These are phyloP conservation scores for Rhopalosiphum nymphaeae DNA, from an alignment of 2,888 invertebrate species.

Conservation along the genomic window DNA sequence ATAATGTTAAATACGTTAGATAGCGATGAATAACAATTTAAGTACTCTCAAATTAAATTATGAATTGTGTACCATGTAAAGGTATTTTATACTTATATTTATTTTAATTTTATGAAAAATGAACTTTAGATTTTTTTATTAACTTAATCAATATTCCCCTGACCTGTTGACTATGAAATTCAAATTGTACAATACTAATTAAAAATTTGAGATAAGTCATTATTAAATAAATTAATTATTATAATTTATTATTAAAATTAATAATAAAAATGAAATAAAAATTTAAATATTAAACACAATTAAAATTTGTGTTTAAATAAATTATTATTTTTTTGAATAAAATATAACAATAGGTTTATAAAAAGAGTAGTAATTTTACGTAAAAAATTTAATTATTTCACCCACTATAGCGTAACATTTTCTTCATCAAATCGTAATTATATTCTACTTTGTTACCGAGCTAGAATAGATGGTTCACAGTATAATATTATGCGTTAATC, in stretches of 20 bases:
- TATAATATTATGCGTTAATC: background rate
- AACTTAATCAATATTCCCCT: background rate
- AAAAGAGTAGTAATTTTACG: background rate
- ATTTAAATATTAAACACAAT: background rate
- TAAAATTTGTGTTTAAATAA: background rate
- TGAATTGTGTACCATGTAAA: background rate
- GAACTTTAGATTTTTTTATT: background rate
- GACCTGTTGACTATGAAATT: background rate
- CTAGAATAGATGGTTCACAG: background rate
- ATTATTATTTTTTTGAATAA: background rate
- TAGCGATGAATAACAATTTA: background rate
- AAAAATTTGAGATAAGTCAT: background rate
- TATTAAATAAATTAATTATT: background rate
- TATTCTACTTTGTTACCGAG: background rate
- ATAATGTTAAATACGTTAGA: background rate
- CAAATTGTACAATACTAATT: background rate
- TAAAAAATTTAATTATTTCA: background rate
- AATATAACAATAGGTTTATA: background rate
- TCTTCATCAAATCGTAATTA: background rate
- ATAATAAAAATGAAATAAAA: background rate
- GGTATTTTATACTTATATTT: background rate
- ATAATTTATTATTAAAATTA: background rate
- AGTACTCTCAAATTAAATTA: background rate
- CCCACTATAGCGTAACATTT: background rate
- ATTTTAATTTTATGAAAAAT: background rate